Percentiles rank a stretch among this genome's conserved stretches.
Conservation (phyloP, 1,140 invertebrate genomes). For the Rhizoglyphus robini region DNA sequence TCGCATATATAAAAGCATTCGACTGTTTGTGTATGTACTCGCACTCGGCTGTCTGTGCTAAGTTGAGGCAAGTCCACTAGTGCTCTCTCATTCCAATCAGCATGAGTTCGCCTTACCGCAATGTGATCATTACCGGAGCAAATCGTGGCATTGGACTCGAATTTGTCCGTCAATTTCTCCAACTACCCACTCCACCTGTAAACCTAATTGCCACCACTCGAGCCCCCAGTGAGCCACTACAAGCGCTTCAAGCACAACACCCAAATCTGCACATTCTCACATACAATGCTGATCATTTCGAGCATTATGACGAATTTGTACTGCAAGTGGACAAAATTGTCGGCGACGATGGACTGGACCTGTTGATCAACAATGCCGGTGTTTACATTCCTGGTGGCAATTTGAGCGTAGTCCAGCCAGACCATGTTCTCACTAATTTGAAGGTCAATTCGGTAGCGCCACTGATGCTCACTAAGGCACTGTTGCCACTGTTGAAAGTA, state of each 20-base stretch:
- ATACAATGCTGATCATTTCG: conserved; percentile 24
- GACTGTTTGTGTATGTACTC: no score
- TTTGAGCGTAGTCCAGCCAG: conserved; percentile 48
- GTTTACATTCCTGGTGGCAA: conserved; percentile 55
- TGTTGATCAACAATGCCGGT: conserved; percentile 75
- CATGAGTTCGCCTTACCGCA: no score
- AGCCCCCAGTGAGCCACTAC: conserved; percentile 34
- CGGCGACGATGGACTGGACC: conserved; percentile 53
- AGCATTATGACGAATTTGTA: conserved; percentile 20
- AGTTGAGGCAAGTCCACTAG: no score
- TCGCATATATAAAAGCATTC: no score
- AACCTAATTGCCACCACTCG: conserved; percentile 60
- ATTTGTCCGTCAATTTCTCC: conserved; percentile 51
- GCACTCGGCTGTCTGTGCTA: no score
- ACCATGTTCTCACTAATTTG: conserved; percentile 54
- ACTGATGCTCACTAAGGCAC: conserved; percentile 59
- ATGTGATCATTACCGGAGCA: conserved; percentile 70
- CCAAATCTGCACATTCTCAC: neutral
- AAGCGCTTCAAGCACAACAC: neutral
- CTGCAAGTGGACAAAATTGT: conserved; percentile 33
- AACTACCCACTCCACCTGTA: conserved; percentile 40
- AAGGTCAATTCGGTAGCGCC: conserved; percentile 62
- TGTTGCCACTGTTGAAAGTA: conserved; percentile 57
- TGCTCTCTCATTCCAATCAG: neutral
- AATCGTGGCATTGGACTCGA: conserved; percentile 75